A percentile compares a stretch with the other conserved stretches of the same genome.
Evolutionary conservation across 2,888 invertebrate species (phyloP).

Genomic region (Phortica magna): DNA sequence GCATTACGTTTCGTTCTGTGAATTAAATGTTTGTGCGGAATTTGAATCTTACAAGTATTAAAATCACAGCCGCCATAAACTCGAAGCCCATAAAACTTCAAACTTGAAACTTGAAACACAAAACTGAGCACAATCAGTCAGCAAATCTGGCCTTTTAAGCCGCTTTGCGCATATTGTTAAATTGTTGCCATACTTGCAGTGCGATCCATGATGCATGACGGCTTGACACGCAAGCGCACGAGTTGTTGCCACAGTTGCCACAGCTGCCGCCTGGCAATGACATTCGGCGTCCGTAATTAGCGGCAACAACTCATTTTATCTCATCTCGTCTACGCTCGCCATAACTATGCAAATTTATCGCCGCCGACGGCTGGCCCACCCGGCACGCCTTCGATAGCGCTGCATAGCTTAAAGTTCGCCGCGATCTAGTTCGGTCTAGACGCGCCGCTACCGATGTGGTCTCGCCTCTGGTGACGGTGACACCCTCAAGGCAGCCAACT

Average conservation of each 20-base stretch:
- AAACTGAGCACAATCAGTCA: too few relatives aligned
- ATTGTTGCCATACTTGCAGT: neutral
- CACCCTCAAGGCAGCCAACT: neutral
- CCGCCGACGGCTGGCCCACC: neutral
- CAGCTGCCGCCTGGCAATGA: neutral
- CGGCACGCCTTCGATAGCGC: conserved; percentile 4
- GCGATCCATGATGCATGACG: neutral
- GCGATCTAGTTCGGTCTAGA: neutral
- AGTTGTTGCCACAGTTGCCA: neutral
- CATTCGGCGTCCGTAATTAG: conserved; percentile 8
- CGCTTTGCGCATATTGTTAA: neutral
- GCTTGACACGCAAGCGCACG: neutral
- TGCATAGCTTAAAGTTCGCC: neutral
- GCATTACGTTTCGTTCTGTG: neutral
- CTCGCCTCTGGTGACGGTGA: too few relatives aligned
- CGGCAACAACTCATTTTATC: conserved; percentile 15
- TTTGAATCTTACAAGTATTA: too few relatives aligned
- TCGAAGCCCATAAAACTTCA: too few relatives aligned
- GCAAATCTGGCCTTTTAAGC: neutral
- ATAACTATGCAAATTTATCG: conserved; percentile 27
- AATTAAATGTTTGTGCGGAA: too few relatives aligned
- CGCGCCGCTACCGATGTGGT: neutral
- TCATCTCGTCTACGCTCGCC: conserved; percentile 3
- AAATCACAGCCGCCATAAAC: too few relatives aligned
- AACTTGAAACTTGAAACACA: too few relatives aligned